Percentiles rank a stretch among this genome's conserved stretches.
These are phyloP conservation scores for Polypterus bichir DNA, from an alignment of 2,113 vertebrate species.

Conservation along the genomic window DNA sequence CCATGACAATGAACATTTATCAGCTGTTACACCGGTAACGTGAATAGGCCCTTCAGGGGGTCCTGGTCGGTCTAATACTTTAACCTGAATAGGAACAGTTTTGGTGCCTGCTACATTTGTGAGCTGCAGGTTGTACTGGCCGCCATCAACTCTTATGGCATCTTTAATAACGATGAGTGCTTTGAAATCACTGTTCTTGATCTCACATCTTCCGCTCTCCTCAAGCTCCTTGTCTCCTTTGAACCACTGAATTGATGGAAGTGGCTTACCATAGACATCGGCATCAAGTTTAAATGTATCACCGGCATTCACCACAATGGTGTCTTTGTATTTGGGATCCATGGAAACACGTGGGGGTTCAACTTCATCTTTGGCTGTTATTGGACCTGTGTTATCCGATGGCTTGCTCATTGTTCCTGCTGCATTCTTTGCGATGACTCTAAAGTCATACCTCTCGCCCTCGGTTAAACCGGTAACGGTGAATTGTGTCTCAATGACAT, in stretches of 20 bases:
- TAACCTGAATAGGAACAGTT: conserved; percentile 72
- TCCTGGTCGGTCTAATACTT: conserved; percentile 81
- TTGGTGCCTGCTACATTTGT: conserved; percentile 83
- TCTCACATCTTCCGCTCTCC: conserved; percentile 73
- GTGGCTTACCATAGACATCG: conserved; percentile 80
- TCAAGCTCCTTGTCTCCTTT: conserved; percentile 79
- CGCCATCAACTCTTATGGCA: conserved; percentile 73
- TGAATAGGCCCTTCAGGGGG: conserved; percentile 75
- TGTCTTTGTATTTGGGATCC: conserved; percentile 84
- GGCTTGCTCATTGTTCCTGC: conserved; percentile 84
- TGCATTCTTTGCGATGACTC: conserved; percentile 93
- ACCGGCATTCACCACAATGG: conserved; percentile 76
- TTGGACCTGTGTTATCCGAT: conserved; percentile 89
- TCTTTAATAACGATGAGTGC: conserved; percentile 84
- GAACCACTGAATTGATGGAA: conserved; percentile 82
- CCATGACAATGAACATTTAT: conserved; percentile 84
- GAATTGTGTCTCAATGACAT: conserved; percentile 93
- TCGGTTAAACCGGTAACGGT: conserved; percentile 84
- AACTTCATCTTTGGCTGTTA: conserved; percentile 79
- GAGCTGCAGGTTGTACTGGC: conserved; percentile 73
- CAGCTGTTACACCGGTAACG: conserved; percentile 73
- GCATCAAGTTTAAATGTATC: conserved; percentile 87
- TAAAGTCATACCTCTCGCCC: conserved; percentile 89
- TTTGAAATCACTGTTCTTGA: conserved; percentile 79
- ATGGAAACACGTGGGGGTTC: conserved; percentile 87